A percentile compares a stretch with the other conserved stretches of the same genome.
Conservation (phyloP, 2,888 invertebrate species). For the Nezara viridula region DNA sequence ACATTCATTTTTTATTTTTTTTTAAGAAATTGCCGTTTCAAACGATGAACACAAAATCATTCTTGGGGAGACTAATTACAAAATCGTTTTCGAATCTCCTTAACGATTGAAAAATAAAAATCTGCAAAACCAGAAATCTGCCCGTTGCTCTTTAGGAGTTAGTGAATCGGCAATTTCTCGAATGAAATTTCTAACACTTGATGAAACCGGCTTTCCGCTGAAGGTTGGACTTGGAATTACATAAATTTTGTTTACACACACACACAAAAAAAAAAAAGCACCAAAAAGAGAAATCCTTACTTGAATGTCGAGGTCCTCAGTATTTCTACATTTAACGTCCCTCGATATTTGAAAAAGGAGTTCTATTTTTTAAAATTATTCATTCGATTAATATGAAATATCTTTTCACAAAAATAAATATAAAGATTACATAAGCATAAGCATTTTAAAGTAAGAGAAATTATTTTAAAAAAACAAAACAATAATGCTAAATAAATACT, state of each 20-base stretch:
- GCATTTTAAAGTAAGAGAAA: no score
- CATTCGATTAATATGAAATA: no score
- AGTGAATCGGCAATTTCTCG: background rate
- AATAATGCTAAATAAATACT: no score
- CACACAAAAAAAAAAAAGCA: background rate
- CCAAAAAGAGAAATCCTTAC: background rate
- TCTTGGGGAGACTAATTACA: background rate
- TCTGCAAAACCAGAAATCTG: background rate
- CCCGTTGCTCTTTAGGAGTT: background rate
- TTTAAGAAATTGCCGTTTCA: background rate
- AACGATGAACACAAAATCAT: background rate
- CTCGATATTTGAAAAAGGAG: no score
- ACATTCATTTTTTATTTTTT: background rate
- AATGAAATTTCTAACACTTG: background rate
- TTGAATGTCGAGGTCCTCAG: background rate
- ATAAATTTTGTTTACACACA: conserved; percentile 31
- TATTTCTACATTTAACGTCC: background rate
- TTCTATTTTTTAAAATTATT: no score
- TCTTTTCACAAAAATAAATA: no score
- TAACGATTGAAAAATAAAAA: background rate
- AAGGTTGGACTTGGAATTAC: background rate
- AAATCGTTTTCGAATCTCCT: background rate
- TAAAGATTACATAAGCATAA: no score
- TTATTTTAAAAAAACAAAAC: no score
- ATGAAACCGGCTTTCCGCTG: background rate